These are phyloP conservation scores for Nansenia antarctica DNA, from an alignment of 2,113 vertebrate genomes.

Conservation along the genomic window DNA sequence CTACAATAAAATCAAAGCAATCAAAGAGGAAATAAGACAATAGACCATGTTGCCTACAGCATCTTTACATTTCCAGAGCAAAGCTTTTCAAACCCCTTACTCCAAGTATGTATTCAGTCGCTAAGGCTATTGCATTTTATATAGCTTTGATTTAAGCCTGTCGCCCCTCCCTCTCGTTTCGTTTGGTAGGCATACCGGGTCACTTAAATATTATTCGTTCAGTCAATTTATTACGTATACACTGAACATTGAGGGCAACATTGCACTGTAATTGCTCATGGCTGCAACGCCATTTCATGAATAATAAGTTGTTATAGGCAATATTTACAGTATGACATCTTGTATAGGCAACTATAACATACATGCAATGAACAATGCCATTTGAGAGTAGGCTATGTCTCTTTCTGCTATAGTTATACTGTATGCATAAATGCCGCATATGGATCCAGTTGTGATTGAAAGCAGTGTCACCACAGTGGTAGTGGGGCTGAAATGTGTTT, in stretches of 20 bases:
- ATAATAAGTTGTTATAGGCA: background rate
- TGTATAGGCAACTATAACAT: background rate
- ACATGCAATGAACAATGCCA: background rate
- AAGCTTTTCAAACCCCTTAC: background rate
- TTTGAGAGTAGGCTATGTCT: background rate
- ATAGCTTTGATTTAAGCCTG: conserved; percentile 27
- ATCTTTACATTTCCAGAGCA: background rate
- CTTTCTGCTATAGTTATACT: too few species aligned
- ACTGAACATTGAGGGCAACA: background rate
- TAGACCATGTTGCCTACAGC: background rate
- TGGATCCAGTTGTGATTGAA: background rate
- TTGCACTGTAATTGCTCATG: too few species aligned
- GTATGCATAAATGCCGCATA: background rate
- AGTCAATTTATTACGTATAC: conserved; percentile 20
- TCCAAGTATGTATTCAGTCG: conserved; percentile 2
- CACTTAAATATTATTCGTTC: conserved; percentile 27
- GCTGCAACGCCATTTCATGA: background rate
- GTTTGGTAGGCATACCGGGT: conserved; percentile 20
- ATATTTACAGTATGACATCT: background rate
- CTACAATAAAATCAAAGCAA: background rate
- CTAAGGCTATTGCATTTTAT: conserved; percentile 27
- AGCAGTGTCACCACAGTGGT: background rate
- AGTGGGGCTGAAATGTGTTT: background rate
- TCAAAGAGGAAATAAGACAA: background rate
- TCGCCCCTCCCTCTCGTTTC: conserved; percentile 31